Evolutionary conservation across 2,888 invertebrate species (phyloP).

Genomic region (Entomobrya multifasciata): DNA sequence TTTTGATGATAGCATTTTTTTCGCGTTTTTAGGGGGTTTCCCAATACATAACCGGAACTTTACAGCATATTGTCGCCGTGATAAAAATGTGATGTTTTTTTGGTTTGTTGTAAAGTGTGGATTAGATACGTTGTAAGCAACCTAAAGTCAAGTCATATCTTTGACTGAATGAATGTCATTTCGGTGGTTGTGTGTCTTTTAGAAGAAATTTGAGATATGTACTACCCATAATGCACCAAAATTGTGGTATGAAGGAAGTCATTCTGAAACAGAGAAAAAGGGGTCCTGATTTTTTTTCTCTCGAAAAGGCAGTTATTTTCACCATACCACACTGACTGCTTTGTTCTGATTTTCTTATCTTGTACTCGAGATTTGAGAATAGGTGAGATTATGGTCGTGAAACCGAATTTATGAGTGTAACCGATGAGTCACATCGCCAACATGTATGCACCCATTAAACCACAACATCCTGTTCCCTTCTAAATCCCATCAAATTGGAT

Average conservation of each 20-base stretch:
- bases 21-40: slow-evolving; percentile 31
- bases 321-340: not conserved
- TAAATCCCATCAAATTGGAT: too few species aligned
- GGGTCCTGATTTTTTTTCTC: too few species aligned
- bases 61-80: slow-evolving; percentile 64
- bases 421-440: slow-evolving; percentile 36
- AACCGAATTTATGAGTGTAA: slow-evolving; percentile 35
- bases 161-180: not conserved
- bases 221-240: slow-evolving; percentile 24
- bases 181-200: slow-evolving; percentile 1
- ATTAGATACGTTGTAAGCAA: slow-evolving; percentile 61
- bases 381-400: slow-evolving; percentile 52
- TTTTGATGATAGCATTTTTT: slow-evolving; percentile 43
- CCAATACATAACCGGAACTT: slow-evolving; percentile 51
- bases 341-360: slow-evolving; percentile 30
- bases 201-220: slow-evolving; percentile 31
- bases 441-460: not conserved
- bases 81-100: slow-evolving; percentile 53
- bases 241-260: slow-evolving; percentile 39
- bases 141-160: not conserved
- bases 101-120: slow-evolving; percentile 55
- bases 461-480: not conserved
- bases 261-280: slow-evolving; percentile 34
- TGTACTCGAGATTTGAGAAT: slow-evolving; percentile 12
- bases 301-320: slow-evolving; percentile 30